Evolutionary conservation across 2,113 vertebrate species (phyloP).

Genomic region (Hyaena hyaena): DNA sequence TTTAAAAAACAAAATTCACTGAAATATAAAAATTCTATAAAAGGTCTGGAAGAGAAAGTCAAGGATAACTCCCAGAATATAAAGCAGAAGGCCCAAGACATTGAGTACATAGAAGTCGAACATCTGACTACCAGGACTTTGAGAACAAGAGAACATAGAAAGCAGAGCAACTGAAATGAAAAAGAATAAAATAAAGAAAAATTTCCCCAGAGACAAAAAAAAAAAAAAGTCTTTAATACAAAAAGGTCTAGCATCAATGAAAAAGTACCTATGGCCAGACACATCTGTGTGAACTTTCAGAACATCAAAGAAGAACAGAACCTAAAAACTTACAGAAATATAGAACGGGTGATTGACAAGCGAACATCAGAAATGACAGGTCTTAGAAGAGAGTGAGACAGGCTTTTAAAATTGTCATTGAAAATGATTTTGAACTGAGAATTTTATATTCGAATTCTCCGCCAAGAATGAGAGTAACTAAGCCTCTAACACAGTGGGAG

Average conservation of each 20-base stretch:
- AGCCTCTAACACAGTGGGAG: neutral
- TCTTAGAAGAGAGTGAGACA: neutral
- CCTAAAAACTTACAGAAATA: neutral
- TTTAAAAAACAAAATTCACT: neutral
- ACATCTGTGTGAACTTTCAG: neutral
- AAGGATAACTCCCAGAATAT: neutral
- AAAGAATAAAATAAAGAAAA: conserved; percentile 17
- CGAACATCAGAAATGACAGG: neutral
- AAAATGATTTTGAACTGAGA: conserved; percentile 50
- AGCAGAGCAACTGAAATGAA: neutral
- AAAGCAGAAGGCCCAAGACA: neutral
- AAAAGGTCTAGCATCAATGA: neutral
- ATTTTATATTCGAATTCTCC: neutral
- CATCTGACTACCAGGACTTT: neutral
- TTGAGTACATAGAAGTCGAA: neutral
- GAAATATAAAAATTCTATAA: conserved; percentile 15
- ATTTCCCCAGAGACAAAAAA: neutral
- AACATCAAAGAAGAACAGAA: neutral
- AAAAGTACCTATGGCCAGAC: neutral
- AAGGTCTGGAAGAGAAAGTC: neutral
- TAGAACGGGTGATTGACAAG: neutral
- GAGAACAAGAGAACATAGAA: neutral
- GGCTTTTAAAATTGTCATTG: neutral
- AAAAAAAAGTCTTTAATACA: neutral
- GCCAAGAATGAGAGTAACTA: neutral